Evolutionary conservation across 1,140 invertebrate genomes (phyloP), one percentile per base, ranked within the genome.

Genomic region (Phocides pigmalion): DNA sequence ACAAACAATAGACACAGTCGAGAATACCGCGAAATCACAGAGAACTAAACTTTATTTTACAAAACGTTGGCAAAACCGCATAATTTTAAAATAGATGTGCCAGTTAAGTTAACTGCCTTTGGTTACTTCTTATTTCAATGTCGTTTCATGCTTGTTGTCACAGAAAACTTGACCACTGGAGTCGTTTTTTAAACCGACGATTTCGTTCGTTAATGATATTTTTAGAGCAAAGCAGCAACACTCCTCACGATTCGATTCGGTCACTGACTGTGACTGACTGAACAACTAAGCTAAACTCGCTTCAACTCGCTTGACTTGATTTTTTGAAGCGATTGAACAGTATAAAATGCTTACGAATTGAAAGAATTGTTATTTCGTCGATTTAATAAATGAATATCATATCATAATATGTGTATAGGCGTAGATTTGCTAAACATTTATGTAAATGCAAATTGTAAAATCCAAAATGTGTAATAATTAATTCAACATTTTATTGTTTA

Each of bases 21-120:
- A 62, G 58, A 70, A 62, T 73, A 73, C 71, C 73, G 73, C 73
- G 76, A 79, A 79, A 62, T 59, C 59, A 71, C 70, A 64, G 42
- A 32, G 58, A 66, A 74, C 72, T 59, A 66, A 63, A 56, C 37
- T 66, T 62, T 41, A 62, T 32, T 68, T 61, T 69, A 54, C 53
- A 64, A 58, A 59, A 65, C 25, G 25, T 22, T 50, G 6, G 14
- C 56, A 32, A 42, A 65, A 62, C 35, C 41, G 41, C 54, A 59
- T 59, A 59, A 47, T 59, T 59, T 59, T 35, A 59, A 59, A 59
- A 59, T 59, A 59, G 56, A 59, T n/a, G 28, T 37, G 37, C 42
- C 35, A 35, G 28, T 39, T 16, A 28, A 50, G 4, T 19, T 65
- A 41, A 50, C 11, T 22, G 56, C 28, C 53, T 42, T 41, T 22